These are phyloP conservation scores for Seira sanloemensis DNA, from an alignment of 2,888 invertebrate genomes.

Conservation along the genomic window DNA sequence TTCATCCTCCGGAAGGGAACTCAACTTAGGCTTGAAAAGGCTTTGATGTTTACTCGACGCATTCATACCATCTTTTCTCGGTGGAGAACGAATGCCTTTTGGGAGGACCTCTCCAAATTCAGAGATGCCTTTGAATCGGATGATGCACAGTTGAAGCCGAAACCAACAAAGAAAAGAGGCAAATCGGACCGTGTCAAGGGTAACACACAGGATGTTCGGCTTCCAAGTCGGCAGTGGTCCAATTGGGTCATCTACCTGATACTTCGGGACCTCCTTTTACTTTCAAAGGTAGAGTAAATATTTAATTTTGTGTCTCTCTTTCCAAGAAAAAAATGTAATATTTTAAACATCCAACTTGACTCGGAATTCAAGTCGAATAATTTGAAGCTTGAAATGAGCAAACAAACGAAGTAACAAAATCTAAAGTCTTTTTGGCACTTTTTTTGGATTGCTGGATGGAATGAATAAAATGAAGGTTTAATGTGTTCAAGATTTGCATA, in stretches of 20 bases:
- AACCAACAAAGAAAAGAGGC: constrained; percentile 30
- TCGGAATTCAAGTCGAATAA: no score
- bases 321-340: no score
- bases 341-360: no score
- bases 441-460: no score
- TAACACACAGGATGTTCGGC: constrained; percentile 56
- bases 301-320: no score
- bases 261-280: constrained; percentile 67
- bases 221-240: constrained; percentile 71
- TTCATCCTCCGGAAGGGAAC: constrained; percentile 68
- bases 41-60: constrained; percentile 67
- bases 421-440: no score
- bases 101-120: constrained; percentile 56
- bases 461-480: no score
- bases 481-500: no score
- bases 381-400: no score
- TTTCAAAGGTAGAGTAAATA: no score
- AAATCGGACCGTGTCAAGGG: constrained; percentile 51
- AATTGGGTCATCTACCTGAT: constrained; percentile 70
- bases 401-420: no score
- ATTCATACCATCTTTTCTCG: constrained; percentile 65
- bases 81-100: constrained; percentile 69
- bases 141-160: constrained; percentile 36
- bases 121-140: constrained; percentile 45
- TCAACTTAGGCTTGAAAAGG: constrained; percentile 70